Conservation (phyloP, 2,113 vertebrate species). For the Cyanoderma ruficeps region DNA sequence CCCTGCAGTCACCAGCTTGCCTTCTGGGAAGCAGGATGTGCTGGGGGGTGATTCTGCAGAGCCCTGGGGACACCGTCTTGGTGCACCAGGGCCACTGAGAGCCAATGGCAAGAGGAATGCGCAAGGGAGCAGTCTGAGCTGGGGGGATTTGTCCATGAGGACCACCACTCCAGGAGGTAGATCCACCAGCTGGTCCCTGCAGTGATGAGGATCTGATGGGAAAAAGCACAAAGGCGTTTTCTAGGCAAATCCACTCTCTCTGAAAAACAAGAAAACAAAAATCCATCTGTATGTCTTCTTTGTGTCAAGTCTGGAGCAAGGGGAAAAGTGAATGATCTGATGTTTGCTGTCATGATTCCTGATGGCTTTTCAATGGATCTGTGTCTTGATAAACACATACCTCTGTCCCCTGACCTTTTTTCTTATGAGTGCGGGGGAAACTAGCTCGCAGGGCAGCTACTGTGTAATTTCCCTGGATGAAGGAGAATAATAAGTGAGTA, state of each 20-base stretch:
- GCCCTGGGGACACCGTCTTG: rapidly evolving
- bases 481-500: constrained; percentile 28
- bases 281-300: background rate
- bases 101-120: background rate
- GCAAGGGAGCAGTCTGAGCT: background rate
- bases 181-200: background rate
- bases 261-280: background rate
- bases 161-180: background rate
- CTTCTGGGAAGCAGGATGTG: background rate
- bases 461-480: background rate
- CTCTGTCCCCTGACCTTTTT: background rate
- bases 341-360: background rate
- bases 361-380: background rate
- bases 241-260: background rate
- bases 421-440: background rate
- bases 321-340: background rate
- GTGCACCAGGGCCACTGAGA: background rate
- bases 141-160: background rate
- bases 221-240: background rate
- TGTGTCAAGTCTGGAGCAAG: background rate
- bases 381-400: background rate
- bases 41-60: background rate
- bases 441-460: background rate
- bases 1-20: background rate
- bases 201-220: background rate